Conservation (phyloP, 2,113 vertebrate species). For the Symphodus melops region DNA sequence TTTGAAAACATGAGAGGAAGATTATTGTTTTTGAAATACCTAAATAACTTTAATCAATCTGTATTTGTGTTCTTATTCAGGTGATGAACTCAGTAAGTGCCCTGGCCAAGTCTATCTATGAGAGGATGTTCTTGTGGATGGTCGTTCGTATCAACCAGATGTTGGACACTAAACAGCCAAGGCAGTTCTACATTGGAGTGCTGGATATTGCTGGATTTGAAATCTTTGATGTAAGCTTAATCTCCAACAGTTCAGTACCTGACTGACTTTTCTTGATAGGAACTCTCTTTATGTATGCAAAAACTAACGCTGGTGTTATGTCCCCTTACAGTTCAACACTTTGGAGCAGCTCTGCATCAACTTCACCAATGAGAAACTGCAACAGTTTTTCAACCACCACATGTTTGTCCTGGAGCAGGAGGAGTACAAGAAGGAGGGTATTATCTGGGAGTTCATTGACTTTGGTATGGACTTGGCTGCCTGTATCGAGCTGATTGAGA, state of each 20-base stretch:
- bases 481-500: constrained; percentile 92
- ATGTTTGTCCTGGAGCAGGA: constrained; percentile 90
- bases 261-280: too few relatives aligned
- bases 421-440: constrained; percentile 91
- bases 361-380: constrained; percentile 92
- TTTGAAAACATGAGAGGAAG: too few relatives aligned
- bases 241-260: not conserved
- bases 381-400: constrained; percentile 91
- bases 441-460: constrained; percentile 92
- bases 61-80: constrained; percentile 25
- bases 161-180: constrained; percentile 80
- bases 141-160: constrained; percentile 81
- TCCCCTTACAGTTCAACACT: constrained; percentile 85
- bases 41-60: not conserved
- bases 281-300: not conserved
- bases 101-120: constrained; percentile 80
- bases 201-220: constrained; percentile 90
- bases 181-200: constrained; percentile 92
- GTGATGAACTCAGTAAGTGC: constrained; percentile 72
- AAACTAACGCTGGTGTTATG: not conserved
- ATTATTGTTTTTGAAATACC: too few relatives aligned
- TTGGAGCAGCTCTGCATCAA: constrained; percentile 92
- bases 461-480: constrained; percentile 92
- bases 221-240: constrained; percentile 84
- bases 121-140: constrained; percentile 84